phyloP scores from a whole-genome alignment of 2,888 invertebrate genomes.

The Dastarcus helophoroides region DNA sequence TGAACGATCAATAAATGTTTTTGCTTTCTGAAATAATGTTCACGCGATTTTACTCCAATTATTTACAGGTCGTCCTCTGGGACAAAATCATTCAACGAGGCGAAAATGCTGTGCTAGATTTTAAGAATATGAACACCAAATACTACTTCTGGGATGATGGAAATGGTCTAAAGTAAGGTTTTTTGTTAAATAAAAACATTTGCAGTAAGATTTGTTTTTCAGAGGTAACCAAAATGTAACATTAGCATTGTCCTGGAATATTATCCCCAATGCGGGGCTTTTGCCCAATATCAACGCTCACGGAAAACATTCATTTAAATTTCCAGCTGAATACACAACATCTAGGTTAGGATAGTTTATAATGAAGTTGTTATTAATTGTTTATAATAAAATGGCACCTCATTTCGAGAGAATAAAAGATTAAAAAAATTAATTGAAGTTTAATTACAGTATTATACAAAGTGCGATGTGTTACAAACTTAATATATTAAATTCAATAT shows the following conservation, averaged over 20 bases:
- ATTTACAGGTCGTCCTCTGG: constrained; percentile 82
- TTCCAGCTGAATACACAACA: constrained; percentile 79
- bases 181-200: constrained; percentile 7
- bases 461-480: too few relatives aligned
- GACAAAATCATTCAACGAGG: constrained; percentile 94
- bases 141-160: constrained; percentile 99
- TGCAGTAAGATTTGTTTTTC: constrained; percentile 20
- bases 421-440: too few relatives aligned
- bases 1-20: constrained; percentile 1
- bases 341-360: constrained; percentile 41
- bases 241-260: constrained; percentile 91
- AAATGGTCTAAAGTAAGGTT: constrained; percentile 72
- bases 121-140: constrained; percentile 91
- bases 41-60: background rate
- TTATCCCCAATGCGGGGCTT: constrained; percentile 95
- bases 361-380: too few relatives aligned
- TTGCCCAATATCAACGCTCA: constrained; percentile 76
- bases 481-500: too few relatives aligned
- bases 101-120: constrained; percentile 85
- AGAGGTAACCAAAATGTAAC: constrained; percentile 92
- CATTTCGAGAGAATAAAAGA: too few relatives aligned
- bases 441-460: too few relatives aligned
- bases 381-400: too few relatives aligned
- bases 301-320: constrained; percentile 78
- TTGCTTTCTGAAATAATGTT: background rate